Conservation (phyloP, 1,140 invertebrate genomes). For the Drusus annulatus region DNA sequence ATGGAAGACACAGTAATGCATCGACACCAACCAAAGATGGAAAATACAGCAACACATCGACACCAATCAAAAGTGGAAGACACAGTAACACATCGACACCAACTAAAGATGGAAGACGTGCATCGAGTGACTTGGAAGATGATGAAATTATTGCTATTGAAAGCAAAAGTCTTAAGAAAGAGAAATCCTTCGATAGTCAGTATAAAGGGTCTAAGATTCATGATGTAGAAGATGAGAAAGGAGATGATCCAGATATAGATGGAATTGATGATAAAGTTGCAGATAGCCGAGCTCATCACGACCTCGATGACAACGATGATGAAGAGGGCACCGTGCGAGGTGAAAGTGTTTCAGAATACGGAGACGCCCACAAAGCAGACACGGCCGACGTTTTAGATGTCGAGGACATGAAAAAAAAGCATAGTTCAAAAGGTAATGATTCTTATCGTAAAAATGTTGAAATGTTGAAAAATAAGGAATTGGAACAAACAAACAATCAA, state of each 20-base stretch:
- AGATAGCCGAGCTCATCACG: slow-evolving; percentile 32
- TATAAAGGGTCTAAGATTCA: slow-evolving; percentile 29
- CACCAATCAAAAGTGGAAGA: neutral
- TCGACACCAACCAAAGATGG: neutral
- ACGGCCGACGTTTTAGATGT: slow-evolving; percentile 64
- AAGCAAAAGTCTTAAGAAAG: slow-evolving; percentile 12
- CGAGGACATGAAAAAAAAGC: slow-evolving; percentile 60
- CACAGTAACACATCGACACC: neutral
- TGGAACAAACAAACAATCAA: slow-evolving; percentile 7
- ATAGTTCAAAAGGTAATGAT: slow-evolving; percentile 45
- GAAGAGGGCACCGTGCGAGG: slow-evolving; percentile 68
- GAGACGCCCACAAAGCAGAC: slow-evolving; percentile 64
- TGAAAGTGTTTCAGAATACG: slow-evolving; percentile 66
- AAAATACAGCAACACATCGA: neutral
- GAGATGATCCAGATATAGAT: slow-evolving; percentile 47
- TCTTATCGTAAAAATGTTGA: slow-evolving; percentile 27
- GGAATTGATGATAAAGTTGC: slow-evolving; percentile 22
- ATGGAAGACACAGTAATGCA: neutral
- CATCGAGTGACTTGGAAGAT: slow-evolving; percentile 33
- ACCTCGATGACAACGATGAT: slow-evolving; percentile 62
- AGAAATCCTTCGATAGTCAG: slow-evolving; percentile 16
- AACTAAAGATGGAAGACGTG: neutral
- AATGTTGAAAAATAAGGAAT: too few relatives aligned
- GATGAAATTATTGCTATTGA: slow-evolving; percentile 32
- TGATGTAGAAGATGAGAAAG: slow-evolving; percentile 50